Evolutionary conservation across 2,888 invertebrate species (phyloP).

Genomic region (Ptychoptera albimana): DNA sequence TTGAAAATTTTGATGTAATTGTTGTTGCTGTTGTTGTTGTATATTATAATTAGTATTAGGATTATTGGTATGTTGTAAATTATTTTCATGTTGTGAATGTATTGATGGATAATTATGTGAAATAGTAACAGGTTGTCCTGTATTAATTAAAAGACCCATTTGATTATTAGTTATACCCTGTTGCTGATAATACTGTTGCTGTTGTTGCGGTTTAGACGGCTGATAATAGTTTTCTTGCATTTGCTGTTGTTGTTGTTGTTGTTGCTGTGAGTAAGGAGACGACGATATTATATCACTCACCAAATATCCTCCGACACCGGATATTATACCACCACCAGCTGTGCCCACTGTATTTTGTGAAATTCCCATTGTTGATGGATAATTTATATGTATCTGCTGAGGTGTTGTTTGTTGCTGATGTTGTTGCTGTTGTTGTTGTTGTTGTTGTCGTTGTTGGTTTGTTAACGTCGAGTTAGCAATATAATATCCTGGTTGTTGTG

Average conservation of each 20-base stretch:
- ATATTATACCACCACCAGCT: conserved; percentile 2
- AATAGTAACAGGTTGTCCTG: background rate
- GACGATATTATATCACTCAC: conserved; percentile 7
- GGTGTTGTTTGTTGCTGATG: background rate
- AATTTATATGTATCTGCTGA: conserved; percentile 5
- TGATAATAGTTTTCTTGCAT: too few species aligned
- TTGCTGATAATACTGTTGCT: conserved; percentile 2
- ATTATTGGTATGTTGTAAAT: background rate
- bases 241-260: conserved; percentile 1
- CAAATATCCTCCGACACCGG: conserved; percentile 5
- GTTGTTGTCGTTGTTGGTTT: conserved; percentile 2
- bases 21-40: background rate
- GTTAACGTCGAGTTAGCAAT: conserved; percentile 3
- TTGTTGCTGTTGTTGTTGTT: background rate
- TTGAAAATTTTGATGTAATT: background rate
- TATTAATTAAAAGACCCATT: background rate
- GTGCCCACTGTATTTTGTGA: background rate
- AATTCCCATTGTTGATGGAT: conserved; percentile 6
- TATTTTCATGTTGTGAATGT: background rate
- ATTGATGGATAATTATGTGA: background rate
- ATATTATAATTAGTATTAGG: background rate
- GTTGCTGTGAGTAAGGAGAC: conserved; percentile 4
- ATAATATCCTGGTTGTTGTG: conserved; percentile 22
- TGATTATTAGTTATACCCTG: background rate
- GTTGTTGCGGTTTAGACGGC: background rate